Evolutionary conservation across 1,140 invertebrate genomes (phyloP), one percentile per base, ranked within the genome.

Genomic region (Agrilus planipennis): DNA sequence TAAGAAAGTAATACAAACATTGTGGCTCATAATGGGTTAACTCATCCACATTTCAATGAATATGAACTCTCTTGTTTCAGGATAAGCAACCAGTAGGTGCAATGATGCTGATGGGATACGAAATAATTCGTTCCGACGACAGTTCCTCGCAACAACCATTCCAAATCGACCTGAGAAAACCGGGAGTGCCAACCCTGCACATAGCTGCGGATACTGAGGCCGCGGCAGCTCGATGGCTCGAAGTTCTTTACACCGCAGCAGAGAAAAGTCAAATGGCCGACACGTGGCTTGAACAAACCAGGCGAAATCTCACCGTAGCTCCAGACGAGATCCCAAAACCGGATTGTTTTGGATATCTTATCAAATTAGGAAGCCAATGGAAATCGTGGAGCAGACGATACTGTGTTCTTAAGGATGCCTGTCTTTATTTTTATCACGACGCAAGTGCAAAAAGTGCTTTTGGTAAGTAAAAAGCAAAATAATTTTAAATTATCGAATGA

Each of bases 381-480:
- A 88, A 83, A 65, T 79, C 72, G 32, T 96, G 91, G 91, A 84
- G 81, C 42, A 79, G 82, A 53, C 73, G 89, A 28, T 95, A 92
- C 68, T 95, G 90, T 68, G 83, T 96, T 12, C 72, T 96, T 4
- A 95, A 95, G 63, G 89, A 95, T 64, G 91, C 90, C 30, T 91
- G 87, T 52, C 70, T 96, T 9, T 96, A 92, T 67, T 92, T 94
- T 65, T 96, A 92, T 65, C 79, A 81, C 50, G 86, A 91, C 59
- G 77, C 76, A 11, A 84, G 83, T 55, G 81, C 89, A 43, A 84
- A 82, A 52, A 79, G 71, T 57, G 87, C 90, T 48, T 83, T 90
- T 61, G 91, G 86, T 89, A 64, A 59, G 61, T n/a, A n/a, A n/a
- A n/a, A n/a, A n/a, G n/a, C n/a, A n/a, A n/a, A n/a, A n/a, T n/a